A percentile compares a stretch with the other conserved stretches of the same genome.
phyloP scores from a whole-genome alignment of 2,888 invertebrate species.

The Himalopsyche japonica region DNA sequence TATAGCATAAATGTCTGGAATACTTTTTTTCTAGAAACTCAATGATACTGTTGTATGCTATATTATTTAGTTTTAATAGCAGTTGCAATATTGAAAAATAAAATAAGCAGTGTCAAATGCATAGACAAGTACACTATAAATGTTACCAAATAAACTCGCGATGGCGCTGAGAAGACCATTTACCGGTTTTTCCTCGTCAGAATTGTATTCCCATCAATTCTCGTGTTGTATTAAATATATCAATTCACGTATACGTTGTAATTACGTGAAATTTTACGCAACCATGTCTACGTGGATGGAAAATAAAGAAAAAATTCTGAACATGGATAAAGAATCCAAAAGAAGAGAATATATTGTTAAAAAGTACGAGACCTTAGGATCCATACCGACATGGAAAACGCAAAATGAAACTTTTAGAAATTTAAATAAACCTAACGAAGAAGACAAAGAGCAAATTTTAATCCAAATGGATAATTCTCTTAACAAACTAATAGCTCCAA shows the following conservation, averaged over 20 bases:
- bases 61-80: not conserved
- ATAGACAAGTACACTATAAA: too few species aligned
- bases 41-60: too few species aligned
- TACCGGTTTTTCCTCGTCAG: not conserved
- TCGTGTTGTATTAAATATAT: not conserved
- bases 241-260: not conserved
- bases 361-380: constrained; percentile 51
- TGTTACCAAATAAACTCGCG: not conserved
- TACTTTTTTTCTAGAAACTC: too few species aligned
- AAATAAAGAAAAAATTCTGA: constrained; percentile 59
- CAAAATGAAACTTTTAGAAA: constrained; percentile 47
- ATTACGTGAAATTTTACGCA: not conserved
- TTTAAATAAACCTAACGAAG: constrained; percentile 47
- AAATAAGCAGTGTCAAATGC: not conserved
- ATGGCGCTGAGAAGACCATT: not conserved
- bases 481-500: constrained; percentile 58
- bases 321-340: constrained; percentile 59
- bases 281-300: constrained; percentile 58
- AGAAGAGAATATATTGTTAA: constrained; percentile 54
- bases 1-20: too few species aligned
- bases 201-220: not conserved
- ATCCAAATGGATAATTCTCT: constrained; percentile 48
- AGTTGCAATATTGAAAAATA: not conserved
- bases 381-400: constrained; percentile 62
- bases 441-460: constrained; percentile 50